These are phyloP conservation scores for Campoletis raptor DNA, from an alignment of 2,888 invertebrate genomes.

Conservation along the genomic window DNA sequence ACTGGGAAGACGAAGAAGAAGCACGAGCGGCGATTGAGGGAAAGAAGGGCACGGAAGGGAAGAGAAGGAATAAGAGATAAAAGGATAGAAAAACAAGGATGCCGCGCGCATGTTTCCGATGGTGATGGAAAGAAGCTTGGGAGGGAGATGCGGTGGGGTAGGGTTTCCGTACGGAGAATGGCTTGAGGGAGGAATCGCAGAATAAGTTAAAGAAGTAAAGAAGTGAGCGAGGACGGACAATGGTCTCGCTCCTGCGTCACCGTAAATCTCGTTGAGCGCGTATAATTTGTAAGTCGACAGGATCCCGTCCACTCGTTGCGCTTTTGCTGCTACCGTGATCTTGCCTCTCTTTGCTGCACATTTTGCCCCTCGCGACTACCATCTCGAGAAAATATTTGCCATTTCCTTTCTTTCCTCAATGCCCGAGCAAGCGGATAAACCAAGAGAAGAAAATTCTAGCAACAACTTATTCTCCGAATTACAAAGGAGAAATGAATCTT, in stretches of 20 bases:
- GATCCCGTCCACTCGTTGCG: slow-evolving; percentile 66
- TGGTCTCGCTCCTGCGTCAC: slow-evolving; percentile 84
- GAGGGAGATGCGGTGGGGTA: slow-evolving; percentile 42
- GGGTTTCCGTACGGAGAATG: slow-evolving; percentile 3
- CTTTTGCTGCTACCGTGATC: slow-evolving; percentile 70
- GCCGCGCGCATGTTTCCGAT: neutral
- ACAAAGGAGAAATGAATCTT: neutral
- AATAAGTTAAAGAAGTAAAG: slow-evolving; percentile 76
- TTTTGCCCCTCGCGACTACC: slow-evolving; percentile 69
- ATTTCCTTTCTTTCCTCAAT: slow-evolving; percentile 33
- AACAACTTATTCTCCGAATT: neutral
- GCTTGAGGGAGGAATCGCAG: slow-evolving; percentile 30
- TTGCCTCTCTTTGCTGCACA: slow-evolving; percentile 63
- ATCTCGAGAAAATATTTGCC: slow-evolving; percentile 62
- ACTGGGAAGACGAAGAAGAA: slow-evolving; percentile 18
- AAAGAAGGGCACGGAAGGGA: no score
- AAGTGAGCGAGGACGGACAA: slow-evolving; percentile 83
- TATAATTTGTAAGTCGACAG: slow-evolving; percentile 85
- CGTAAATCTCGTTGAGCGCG: slow-evolving; percentile 85
- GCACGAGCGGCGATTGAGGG: slow-evolving; percentile 47
- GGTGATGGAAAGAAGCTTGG: slow-evolving; percentile 26
- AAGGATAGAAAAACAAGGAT: slow-evolving; percentile 47
- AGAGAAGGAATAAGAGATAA: slow-evolving; percentile 40
- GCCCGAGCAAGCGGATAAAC: neutral
- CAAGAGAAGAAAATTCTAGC: slow-evolving; percentile 10